A percentile compares a stretch with the other conserved stretches of the same genome.
Conservation (phyloP, 2,888 invertebrate species). For the Drosophila mettleri region DNA sequence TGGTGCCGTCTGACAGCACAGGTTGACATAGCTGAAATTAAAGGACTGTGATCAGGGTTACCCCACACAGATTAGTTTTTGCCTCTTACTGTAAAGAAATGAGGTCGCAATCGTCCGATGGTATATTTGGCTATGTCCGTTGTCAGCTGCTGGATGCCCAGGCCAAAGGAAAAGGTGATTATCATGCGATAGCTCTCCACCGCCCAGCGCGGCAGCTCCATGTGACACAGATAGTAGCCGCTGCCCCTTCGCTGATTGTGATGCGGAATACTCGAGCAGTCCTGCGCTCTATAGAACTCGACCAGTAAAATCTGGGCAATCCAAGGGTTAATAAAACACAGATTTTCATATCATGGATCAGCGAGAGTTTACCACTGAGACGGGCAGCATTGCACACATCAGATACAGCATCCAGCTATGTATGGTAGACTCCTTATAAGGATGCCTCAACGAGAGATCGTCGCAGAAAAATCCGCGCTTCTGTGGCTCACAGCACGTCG, state of each 20-base stretch:
- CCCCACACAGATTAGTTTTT: too few species aligned
- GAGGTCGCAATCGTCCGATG: constrained; percentile 96
- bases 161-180: constrained; percentile 94
- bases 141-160: constrained; percentile 92
- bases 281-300: constrained; percentile 87
- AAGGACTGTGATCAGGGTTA: background rate
- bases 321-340: background rate
- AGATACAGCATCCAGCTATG: constrained; percentile 91
- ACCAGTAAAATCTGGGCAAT: constrained; percentile 89
- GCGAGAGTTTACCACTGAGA: constrained; percentile 88
- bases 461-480: constrained; percentile 97
- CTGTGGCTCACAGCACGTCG: constrained; percentile 90
- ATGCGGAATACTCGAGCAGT: constrained; percentile 25
- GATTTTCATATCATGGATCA: too few species aligned
- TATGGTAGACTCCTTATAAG: constrained; percentile 93
- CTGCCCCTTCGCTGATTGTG: constrained; percentile 69
- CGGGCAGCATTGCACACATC: constrained; percentile 90
- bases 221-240: constrained; percentile 87
- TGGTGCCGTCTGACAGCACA: constrained; percentile 85
- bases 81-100: constrained; percentile 91
- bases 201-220: constrained; percentile 89
- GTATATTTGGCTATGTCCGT: constrained; percentile 97
- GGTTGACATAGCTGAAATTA: constrained; percentile 91
- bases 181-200: constrained; percentile 90
- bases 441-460: constrained; percentile 95